Base-by-base conservation (phyloP, 2,797 vertebrate species). In the Coendou prehensilis region DNA sequence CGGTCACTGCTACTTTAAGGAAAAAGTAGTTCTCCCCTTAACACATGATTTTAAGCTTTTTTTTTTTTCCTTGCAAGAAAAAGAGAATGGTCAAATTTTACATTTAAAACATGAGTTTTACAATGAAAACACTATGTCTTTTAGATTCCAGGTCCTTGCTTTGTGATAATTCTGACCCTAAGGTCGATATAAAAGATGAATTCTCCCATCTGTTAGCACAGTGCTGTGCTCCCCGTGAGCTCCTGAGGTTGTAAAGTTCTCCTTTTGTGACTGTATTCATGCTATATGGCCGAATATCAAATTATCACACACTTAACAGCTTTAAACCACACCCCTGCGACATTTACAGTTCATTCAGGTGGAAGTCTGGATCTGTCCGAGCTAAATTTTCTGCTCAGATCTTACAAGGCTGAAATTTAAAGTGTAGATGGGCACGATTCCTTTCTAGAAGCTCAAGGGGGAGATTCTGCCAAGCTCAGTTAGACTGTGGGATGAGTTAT, bases 71-170 rank as follows among this genome's bases (percentile, higher is more conserved):
- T n/a, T 69, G 33, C 33, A 64, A 57, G 41, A 89, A 95, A 90
- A 63, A 26, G 14, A 9, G 61, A 87, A 4, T 86, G 79, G 82
- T 17, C 6, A 52, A 80, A 89, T 78, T 90, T 75, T 85, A 28
- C 52, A 79, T 69, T 63, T 23, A 59, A 54, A 82, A 26, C 67
- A 33, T 41, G 23, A 18, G 17, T 64, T 69, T 61, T 73, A 63
- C 86, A 71, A 47, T 69, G 47, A 84, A 91, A 88, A 90, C 91
- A 47, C 3, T 5, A 59, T 11, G 63, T 2, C 69, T 88, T 93
- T 96, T 76, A 52, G n/a, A 87, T 84, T 88, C 89, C 54, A 92
- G 85, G 52, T 28, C 33, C 88, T 69, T 61, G 37, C 63, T 73
- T 28, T 93, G 37, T 90, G 61, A 76, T 50, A 45, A 30, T 61